Evolutionary conservation across 2,888 invertebrate species (phyloP).

Genomic region (Malacosoma neustria): DNA sequence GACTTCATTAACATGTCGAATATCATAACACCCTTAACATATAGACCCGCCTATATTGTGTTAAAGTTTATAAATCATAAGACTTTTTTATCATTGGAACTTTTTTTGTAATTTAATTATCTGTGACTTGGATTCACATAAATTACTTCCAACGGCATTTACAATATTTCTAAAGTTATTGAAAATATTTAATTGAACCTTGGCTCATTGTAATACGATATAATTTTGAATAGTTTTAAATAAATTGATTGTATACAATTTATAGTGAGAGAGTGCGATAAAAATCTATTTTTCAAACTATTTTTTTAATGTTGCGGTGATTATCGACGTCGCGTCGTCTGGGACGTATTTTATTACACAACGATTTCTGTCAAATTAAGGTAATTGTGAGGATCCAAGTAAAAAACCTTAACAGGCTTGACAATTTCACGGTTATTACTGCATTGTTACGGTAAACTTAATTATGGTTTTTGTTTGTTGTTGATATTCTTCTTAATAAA

Average conservation of each 20-base stretch:
- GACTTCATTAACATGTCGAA: no score
- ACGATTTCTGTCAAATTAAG: slow-evolving; percentile 28
- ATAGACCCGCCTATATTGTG: slow-evolving; percentile 1
- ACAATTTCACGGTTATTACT: background rate
- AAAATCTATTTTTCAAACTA: slow-evolving; percentile 28
- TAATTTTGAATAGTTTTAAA: slow-evolving; percentile 4
- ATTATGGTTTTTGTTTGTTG: background rate
- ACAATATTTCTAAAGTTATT: background rate
- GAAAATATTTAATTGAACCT: background rate
- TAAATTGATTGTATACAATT: slow-evolving; percentile 1
- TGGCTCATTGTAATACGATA: slow-evolving; percentile 1
- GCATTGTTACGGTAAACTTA: background rate
- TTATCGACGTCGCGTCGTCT: slow-evolving; percentile 27
- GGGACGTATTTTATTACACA: slow-evolving; percentile 25
- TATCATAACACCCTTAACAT: slow-evolving; percentile 3
- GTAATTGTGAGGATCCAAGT: slow-evolving; percentile 20
- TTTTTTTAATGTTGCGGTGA: slow-evolving; percentile 27
- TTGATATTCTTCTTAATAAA: no score
- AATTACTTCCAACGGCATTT: background rate
- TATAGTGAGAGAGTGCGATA: slow-evolving; percentile 19
- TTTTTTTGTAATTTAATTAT: slow-evolving; percentile 63
- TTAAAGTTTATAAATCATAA: slow-evolving; percentile 1
- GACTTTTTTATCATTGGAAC: slow-evolving; percentile 8
- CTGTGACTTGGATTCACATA: slow-evolving; percentile 26
- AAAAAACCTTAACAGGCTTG: background rate